phyloP scores from a whole-genome alignment of 2,888 invertebrate genomes.

The Macrophya annulata region DNA sequence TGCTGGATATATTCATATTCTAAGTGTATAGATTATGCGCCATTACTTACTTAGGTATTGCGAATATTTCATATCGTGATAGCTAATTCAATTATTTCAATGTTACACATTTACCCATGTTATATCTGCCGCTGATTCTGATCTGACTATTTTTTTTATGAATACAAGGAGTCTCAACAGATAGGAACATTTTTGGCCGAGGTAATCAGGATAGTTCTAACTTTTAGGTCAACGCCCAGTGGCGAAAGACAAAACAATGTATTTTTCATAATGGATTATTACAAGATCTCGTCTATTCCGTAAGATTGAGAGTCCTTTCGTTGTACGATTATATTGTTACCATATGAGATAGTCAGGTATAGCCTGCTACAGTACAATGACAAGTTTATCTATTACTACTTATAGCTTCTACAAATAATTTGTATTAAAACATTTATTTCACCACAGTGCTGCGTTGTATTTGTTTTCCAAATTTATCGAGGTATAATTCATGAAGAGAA shows the following conservation, averaged over 20 bases:
- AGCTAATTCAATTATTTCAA: not conserved
- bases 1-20: not conserved
- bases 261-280: not conserved
- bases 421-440: slow-evolving; percentile 56
- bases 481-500: no score
- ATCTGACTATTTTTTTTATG: not conserved
- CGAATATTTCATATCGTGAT: not conserved
- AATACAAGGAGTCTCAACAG: not conserved
- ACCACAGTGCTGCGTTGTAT: slow-evolving; percentile 65
- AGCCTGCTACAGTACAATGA: no score
- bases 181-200: not conserved
- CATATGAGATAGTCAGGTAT: not conserved
- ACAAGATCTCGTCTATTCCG: not conserved
- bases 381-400: slow-evolving; percentile 51
- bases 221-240: no score
- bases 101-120: not conserved
- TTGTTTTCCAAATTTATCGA: not conserved
- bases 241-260: not conserved
- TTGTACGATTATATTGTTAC: not conserved
- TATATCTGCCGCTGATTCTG: not conserved
- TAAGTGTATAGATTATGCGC: not conserved
- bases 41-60: not conserved
- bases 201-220: no score
- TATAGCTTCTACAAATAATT: slow-evolving; percentile 18
- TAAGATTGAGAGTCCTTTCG: not conserved